These are phyloP conservation scores for Cossypha heuglini DNA, from an alignment of 2,797 vertebrate genomes.

Conservation along the genomic window DNA sequence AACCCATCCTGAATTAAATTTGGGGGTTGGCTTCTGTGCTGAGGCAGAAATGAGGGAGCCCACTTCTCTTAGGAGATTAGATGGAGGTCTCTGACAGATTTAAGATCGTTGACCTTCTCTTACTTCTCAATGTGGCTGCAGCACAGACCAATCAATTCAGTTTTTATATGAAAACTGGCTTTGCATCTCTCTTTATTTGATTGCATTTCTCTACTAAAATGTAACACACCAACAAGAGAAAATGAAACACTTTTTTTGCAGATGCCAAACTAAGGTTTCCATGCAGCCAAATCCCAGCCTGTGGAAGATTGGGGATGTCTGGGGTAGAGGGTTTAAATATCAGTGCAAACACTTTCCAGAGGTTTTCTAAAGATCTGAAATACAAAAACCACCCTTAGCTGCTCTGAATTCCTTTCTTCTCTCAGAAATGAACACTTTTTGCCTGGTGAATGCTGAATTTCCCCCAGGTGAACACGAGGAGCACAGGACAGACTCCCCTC, in stretches of 20 bases:
- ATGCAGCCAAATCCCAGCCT: background rate
- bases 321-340: background rate
- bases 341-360: background rate
- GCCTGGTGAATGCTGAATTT: background rate
- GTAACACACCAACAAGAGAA: background rate
- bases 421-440: background rate
- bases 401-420: background rate
- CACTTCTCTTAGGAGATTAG: background rate
- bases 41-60: background rate
- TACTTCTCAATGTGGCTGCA: background rate
- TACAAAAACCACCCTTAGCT: background rate
- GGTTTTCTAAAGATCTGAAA: background rate
- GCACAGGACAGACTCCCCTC: background rate
- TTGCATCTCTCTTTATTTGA: background rate
- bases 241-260: background rate
- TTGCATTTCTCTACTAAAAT: background rate
- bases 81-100: background rate
- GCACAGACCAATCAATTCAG: background rate
- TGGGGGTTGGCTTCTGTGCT: background rate
- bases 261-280: background rate
- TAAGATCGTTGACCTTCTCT: background rate
- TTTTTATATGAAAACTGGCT: background rate
- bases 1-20: background rate
- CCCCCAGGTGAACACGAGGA: background rate
- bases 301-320: accelerated